Base-by-base conservation (phyloP, 1,140 invertebrate species). In the Liolophura sinensis region DNA sequence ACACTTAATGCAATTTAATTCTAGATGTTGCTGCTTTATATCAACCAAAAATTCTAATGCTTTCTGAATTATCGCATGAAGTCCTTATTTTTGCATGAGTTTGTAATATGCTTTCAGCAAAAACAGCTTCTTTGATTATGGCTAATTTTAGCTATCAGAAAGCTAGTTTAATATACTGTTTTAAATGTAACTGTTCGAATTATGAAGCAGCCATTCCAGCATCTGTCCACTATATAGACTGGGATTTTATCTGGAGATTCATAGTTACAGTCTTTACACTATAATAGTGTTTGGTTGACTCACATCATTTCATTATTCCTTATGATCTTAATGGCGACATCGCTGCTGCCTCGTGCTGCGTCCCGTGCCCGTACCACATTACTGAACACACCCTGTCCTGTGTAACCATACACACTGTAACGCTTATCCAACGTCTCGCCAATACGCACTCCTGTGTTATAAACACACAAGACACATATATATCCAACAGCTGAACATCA, bases 231-330 rank as follows among this genome's bases (percentile, higher is more conserved):
- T 40, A 40, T 9, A 9, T 40, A 9, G 3, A 40, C 31, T 40
- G 3, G 9, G 3, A 40, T 9, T 40, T 40, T 40, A 40, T 9
- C 31, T 9, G 9, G 31, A 40, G 31, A 3, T 9, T 40, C 31
- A n/a, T n/a, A n/a, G n/a, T n/a, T n/a, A n/a, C 48, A 56, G n/a
- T 18, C 27, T 24, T n/a, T 46, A 50, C 14, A 50, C 14, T 50
- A n/a, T 50, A 15, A 54, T 3, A 15, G n/a, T n/a, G 14, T 16
- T 58, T 55, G 5, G 47, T 49, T 62, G 51, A 89, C 92, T 92
- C 87, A 98, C 98, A 99, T 99, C 73, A 99, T 92, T 88, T 99
- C 97, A 87, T 99, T 99, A 82, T 99, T 99, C 75, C 98, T 88
- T 71, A 99, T 99, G 70, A 99, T 99, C 86, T 99, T 99, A 18